Conservation (phyloP, 1,140 invertebrate species). For the Neodiprion fabricii region DNA sequence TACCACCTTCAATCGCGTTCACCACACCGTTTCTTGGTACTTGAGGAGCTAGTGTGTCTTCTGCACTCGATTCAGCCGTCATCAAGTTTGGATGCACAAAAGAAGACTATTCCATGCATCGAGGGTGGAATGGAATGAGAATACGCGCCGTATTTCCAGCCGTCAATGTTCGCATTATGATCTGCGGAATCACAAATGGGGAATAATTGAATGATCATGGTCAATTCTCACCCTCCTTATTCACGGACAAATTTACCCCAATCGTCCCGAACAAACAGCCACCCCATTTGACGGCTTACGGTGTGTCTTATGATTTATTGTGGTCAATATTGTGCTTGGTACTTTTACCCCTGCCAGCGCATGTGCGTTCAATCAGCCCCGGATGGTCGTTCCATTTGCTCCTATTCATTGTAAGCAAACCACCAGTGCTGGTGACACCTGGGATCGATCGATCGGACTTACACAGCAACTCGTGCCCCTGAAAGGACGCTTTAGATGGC, state of each 20-base stretch:
- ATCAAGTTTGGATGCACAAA: no score
- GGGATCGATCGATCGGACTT: constrained; percentile 4
- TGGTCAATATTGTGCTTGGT: background rate
- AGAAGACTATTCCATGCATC: no score
- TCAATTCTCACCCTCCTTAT: constrained; percentile 1
- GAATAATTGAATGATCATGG: background rate
- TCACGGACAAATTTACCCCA: constrained; percentile 1
- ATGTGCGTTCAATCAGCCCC: background rate
- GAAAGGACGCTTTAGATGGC: no score
- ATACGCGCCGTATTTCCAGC: no score
- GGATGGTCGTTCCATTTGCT: background rate
- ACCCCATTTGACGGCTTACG: background rate
- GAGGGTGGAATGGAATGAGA: no score
- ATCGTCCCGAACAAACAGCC: background rate
- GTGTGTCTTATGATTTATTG: constrained; percentile 1
- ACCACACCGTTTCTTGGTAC: no score
- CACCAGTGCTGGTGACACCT: background rate
- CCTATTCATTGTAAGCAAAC: constrained; percentile 1
- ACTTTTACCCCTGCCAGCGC: background rate
- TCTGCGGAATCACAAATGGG: background rate
- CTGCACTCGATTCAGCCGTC: no score
- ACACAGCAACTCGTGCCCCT: background rate
- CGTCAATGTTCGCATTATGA: no score
- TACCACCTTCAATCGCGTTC: no score
- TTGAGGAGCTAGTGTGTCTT: no score